Evolutionary conservation across 2,888 invertebrate genomes (phyloP).

Genomic region (Sesia bembeciformis): DNA sequence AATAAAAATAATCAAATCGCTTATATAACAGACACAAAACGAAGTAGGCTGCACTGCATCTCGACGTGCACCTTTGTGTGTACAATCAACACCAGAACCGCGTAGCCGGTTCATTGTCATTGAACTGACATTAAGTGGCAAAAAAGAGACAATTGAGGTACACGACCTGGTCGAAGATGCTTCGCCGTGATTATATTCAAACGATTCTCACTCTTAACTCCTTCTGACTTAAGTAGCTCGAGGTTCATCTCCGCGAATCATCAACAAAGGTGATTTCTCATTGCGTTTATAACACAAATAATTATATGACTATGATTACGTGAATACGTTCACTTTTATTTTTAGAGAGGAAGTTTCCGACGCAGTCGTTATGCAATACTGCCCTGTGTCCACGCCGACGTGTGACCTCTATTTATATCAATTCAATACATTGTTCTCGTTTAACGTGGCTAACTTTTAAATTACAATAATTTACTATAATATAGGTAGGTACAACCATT

Average conservation of each 20-base stretch:
- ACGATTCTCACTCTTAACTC: conserved; percentile 19
- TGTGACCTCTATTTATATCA: conserved; percentile 18
- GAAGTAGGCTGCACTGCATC: no score
- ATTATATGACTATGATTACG: conserved; percentile 44
- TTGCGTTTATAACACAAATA: conserved; percentile 32
- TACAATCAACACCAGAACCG: background rate
- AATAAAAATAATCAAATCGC: no score
- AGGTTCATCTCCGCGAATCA: conserved; percentile 19
- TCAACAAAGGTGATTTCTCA: conserved; percentile 27
- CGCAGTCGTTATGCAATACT: background rate
- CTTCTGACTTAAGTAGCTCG: conserved; percentile 13
- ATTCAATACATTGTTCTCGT: no score
- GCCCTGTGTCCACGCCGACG: conserved; percentile 8
- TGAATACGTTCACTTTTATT: conserved; percentile 64
- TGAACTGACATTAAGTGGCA: conserved; percentile 21
- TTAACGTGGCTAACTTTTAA: no score
- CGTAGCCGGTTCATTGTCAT: conserved; percentile 31
- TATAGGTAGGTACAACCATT: no score
- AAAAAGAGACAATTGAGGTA: conserved; percentile 16
- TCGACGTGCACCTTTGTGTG: no score
- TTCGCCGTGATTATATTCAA: background rate
- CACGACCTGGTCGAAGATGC: conserved; percentile 8
- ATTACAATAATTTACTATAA: no score
- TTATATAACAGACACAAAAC: no score
- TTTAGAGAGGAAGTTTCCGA: conserved; percentile 53